Evolutionary conservation across 2,888 invertebrate genomes (phyloP).

Genomic region (Dicycla oo): DNA sequence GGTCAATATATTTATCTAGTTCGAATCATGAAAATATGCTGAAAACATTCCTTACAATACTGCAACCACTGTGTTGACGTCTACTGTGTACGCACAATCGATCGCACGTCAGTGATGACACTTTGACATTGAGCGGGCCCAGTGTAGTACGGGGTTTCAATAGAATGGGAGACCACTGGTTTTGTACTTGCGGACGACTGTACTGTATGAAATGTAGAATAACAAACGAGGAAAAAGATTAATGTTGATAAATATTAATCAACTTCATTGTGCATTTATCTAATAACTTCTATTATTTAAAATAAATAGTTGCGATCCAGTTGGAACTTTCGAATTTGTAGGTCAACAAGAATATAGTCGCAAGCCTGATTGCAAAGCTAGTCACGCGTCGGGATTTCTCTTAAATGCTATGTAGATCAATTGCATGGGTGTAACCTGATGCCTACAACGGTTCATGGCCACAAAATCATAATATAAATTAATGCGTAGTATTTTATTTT

Average conservation of each 20-base stretch:
- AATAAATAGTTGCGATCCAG: constrained; percentile 21
- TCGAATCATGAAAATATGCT: too few relatives aligned
- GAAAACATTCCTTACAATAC: too few relatives aligned
- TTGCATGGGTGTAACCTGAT: constrained; percentile 34
- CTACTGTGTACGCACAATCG: not conserved
- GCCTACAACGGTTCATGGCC: constrained; percentile 17
- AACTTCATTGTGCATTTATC: not conserved
- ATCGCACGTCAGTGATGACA: not conserved
- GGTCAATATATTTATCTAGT: not conserved
- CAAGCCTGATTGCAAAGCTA: constrained; percentile 37
- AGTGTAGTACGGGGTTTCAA: not conserved
- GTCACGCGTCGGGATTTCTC: constrained; percentile 45
- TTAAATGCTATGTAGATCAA: constrained; percentile 42
- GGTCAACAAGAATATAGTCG: constrained; percentile 49
- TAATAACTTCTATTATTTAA: not conserved
- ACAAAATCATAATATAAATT: constrained; percentile 10
- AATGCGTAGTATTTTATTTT: constrained; percentile 12
- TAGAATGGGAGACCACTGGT: not conserved
- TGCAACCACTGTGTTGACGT: too few relatives aligned
- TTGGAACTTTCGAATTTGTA: constrained; percentile 52
- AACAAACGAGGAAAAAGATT: too few relatives aligned
- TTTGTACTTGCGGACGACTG: not conserved
- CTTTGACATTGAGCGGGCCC: not conserved
- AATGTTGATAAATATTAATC: not conserved
- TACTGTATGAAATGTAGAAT: too few relatives aligned